These are phyloP conservation scores for Cardiocondyla obscurior DNA, from an alignment of 1,140 invertebrate genomes.

Conservation along the genomic window DNA sequence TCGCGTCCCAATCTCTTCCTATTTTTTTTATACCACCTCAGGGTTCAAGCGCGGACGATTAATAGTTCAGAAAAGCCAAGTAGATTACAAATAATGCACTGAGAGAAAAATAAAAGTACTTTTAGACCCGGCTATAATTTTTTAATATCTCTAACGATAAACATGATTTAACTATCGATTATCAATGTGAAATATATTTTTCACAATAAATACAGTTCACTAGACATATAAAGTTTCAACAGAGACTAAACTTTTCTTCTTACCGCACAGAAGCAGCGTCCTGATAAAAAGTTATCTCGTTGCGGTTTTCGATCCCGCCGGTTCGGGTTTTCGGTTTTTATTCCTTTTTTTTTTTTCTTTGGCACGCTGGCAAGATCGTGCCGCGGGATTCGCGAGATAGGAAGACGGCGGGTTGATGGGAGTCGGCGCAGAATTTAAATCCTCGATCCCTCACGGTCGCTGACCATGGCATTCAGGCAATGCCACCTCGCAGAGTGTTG, in stretches of 20 bases:
- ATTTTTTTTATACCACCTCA: neutral
- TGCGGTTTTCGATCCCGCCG: neutral
- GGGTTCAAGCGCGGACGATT: neutral
- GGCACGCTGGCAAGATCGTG: constrained; percentile 44
- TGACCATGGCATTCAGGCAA: constrained; percentile 71
- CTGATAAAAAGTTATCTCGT: neutral
- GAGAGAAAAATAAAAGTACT: too few species aligned
- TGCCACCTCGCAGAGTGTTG: constrained; percentile 62
- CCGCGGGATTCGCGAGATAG: neutral
- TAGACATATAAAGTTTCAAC: neutral
- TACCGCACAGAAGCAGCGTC: neutral
- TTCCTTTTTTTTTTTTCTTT: neutral
- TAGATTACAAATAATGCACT: neutral
- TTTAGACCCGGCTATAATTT: too few species aligned
- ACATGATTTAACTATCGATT: too few species aligned
- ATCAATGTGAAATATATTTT: too few species aligned
- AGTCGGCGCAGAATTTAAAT: constrained; percentile 68
- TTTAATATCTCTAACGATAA: too few species aligned
- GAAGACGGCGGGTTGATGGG: neutral
- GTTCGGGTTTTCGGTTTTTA: neutral
- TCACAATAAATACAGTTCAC: neutral
- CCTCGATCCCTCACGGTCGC: constrained; percentile 70
- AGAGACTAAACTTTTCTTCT: neutral
- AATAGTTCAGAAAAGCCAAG: neutral
- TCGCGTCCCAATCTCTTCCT: neutral